Evolutionary conservation across 1,140 invertebrate species (phyloP), one percentile per base, ranked within the genome.

Genomic region (Zaprionus taronus): DNA sequence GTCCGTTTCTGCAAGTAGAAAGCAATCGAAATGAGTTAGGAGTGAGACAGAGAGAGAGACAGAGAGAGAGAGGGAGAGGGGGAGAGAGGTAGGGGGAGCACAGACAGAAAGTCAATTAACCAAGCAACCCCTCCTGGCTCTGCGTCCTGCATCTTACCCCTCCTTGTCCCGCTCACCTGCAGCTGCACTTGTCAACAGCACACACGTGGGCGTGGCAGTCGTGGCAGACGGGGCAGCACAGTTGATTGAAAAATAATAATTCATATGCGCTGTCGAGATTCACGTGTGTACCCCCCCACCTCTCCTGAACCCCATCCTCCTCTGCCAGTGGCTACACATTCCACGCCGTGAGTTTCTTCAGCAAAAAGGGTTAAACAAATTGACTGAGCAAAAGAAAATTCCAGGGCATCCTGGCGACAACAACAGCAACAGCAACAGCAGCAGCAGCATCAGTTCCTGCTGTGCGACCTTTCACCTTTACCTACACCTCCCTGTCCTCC

Each of bases 171-270:
- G 41, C 41, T n/a, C n/a, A 22, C 63, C 24, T n/a, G 5, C 65
- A 20, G 51, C 41, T 47, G 53, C 58, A 72, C 72, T 82, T 86
- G 83, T 86, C 83, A 86, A 65, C 60, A 66, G 57, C 83, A 86
- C 83, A 86, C 58, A 38, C 66, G 61, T 74, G 78, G 81, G 81
- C 81, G 81, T 82, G 64, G 68, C 71, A 28, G 44, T 22, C 65
- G 5, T n/a, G n/a, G n/a, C n/a, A n/a, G n/a, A 47, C 34, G 44
- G 53, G 58, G 36, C 83, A 49, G 55, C 74, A 68, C 34, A 79
- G 51, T 77, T 89, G 89, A 89, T 89, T 89, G 85, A 81, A 89
- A 89, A 78, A 84, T 90, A 72, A 77, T 90, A n/a, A n/a, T 89
- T 71, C 80, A 89, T 87, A 90, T 84, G 78, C 74, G 76, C 34